Evolutionary conservation across 2,888 invertebrate genomes (phyloP).

Genomic region (Stramonita haemastoma): DNA sequence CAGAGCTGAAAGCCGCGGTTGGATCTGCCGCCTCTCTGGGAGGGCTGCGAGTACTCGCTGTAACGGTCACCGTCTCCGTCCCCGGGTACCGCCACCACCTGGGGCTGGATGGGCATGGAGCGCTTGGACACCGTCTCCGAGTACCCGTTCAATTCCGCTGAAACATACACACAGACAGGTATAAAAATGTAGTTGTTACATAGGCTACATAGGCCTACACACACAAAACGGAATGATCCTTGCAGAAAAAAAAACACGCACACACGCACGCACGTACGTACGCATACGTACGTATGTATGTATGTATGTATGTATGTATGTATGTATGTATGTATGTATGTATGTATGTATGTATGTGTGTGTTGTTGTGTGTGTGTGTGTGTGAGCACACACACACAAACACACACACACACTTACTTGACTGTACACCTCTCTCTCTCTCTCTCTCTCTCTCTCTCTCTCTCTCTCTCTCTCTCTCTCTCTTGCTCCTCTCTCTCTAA

Average conservation of each 20-base stretch:
- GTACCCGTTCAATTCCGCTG: slow-evolving; percentile 72
- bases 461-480: too few relatives aligned
- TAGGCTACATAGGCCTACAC: neutral
- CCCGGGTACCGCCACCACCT: slow-evolving; percentile 62
- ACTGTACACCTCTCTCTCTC: too few relatives aligned
- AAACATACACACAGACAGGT: slow-evolving; percentile 39
- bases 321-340: neutral
- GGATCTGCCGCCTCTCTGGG: slow-evolving; percentile 46
- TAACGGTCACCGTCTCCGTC: slow-evolving; percentile 54
- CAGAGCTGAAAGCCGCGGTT: slow-evolving; percentile 64
- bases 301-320: neutral
- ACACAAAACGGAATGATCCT: neutral
- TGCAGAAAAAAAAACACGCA: neutral
- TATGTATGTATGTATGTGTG: too few relatives aligned
- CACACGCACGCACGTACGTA: neutral
- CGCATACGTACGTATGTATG: neutral
- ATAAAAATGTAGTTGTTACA: neutral
- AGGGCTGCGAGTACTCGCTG: slow-evolving; percentile 64
- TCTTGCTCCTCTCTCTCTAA: too few relatives aligned
- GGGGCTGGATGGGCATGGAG: slow-evolving; percentile 66
- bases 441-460: too few relatives aligned
- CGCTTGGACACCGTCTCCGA: slow-evolving; percentile 69
- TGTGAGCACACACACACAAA: too few relatives aligned
- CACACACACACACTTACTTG: too few relatives aligned
- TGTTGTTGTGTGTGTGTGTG: too few relatives aligned